These are phyloP conservation scores for Protophormia terraenovae DNA, from an alignment of 2,888 invertebrate genomes.

Conservation along the genomic window DNA sequence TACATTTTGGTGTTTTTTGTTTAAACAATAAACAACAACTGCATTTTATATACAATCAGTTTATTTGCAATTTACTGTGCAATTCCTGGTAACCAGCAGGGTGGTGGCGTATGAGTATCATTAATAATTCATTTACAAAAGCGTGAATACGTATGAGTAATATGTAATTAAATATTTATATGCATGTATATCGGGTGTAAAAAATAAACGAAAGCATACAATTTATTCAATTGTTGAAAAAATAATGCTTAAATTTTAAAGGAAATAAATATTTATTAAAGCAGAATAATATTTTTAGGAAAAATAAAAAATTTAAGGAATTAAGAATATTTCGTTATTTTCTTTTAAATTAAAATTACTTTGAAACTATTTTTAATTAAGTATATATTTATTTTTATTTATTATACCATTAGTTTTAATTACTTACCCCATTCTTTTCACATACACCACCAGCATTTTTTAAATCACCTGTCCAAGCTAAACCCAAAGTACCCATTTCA, in stretches of 20 bases:
- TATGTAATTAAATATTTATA: conserved; percentile 29
- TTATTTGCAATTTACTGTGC: conserved; percentile 19
- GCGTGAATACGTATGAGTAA: conserved; percentile 40
- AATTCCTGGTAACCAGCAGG: neutral
- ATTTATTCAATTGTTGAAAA: neutral
- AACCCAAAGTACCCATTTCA: conserved; percentile 96
- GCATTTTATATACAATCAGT: conserved; percentile 27
- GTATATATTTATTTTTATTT: no score
- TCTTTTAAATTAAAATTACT: neutral
- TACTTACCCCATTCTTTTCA: conserved; percentile 95
- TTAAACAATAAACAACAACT: conserved; percentile 22
- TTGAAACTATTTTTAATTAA: neutral
- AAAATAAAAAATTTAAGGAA: no score
- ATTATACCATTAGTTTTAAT: neutral
- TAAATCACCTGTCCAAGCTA: conserved; percentile 98
- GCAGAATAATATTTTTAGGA: no score
- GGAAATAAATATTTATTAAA: no score
- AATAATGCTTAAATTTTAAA: neutral
- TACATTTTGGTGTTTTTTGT: neutral
- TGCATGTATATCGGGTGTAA: neutral
- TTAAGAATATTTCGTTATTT: no score
- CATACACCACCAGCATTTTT: conserved; percentile 99
- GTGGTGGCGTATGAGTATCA: conserved; percentile 42
- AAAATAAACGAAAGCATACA: neutral
- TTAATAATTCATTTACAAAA: conserved; percentile 52